Percentiles rank a stretch among this genome's conserved stretches.
phyloP scores from a whole-genome alignment of 1,140 invertebrate genomes.

The Goniozus legneri region DNA sequence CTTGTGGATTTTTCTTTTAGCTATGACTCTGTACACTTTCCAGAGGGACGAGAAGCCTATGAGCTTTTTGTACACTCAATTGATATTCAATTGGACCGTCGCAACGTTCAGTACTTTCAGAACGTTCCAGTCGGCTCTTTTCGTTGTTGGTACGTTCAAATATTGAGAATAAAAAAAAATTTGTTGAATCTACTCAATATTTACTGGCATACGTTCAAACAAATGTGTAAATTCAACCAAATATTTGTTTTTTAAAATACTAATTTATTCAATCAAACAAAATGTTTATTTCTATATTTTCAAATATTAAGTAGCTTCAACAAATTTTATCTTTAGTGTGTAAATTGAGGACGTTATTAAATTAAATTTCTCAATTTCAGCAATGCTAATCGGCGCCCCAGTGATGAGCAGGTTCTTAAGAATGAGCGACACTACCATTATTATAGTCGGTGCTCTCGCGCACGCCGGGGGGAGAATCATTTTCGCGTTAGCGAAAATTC shows the following conservation, averaged over 20 bases:
- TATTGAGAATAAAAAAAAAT: too few relatives aligned
- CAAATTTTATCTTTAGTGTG: neutral
- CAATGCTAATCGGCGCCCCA: constrained; percentile 65
- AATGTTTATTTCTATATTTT: too few relatives aligned
- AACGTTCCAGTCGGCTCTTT: constrained; percentile 65
- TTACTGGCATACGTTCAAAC: neutral
- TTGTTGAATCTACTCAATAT: neutral
- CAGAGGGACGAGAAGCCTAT: constrained; percentile 72
- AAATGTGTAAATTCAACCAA: neutral
- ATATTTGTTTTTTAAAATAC: too few relatives aligned
- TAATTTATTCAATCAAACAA: too few relatives aligned
- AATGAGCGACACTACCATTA: constrained; percentile 68
- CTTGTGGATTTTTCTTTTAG: constrained; percentile 62
- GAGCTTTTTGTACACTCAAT: constrained; percentile 64
- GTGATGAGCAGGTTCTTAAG: constrained; percentile 63
- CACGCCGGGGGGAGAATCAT: constrained; percentile 66
- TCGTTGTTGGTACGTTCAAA: constrained; percentile 58
- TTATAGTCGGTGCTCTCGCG: constrained; percentile 64
- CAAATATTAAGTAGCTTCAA: too few relatives aligned
- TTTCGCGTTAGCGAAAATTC: constrained; percentile 57
- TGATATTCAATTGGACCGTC: constrained; percentile 66
- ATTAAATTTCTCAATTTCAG: constrained; percentile 29
- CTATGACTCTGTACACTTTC: constrained; percentile 74
- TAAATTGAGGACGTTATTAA: neutral
- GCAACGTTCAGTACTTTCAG: constrained; percentile 63